Percentiles rank a stretch among this genome's conserved stretches.
Evolutionary conservation across 2,888 invertebrate genomes (phyloP).

Genomic region (Plagodis dolabraria): DNA sequence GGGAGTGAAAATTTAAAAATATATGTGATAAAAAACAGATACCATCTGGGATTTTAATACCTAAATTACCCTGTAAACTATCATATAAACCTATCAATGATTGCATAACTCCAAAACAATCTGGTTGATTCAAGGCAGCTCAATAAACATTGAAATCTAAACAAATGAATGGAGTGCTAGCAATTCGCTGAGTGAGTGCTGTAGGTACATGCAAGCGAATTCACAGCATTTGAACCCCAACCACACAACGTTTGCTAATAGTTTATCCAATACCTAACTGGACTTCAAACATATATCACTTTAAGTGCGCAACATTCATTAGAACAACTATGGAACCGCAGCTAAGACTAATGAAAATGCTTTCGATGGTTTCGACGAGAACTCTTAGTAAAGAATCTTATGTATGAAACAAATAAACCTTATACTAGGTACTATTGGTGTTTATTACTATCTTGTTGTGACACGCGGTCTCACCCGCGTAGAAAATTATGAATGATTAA

Average conservation of each 20-base stretch:
- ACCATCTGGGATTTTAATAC: no score
- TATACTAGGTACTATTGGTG: no score
- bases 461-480: no score
- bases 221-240: neutral
- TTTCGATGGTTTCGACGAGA: neutral
- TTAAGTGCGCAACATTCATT: constrained; percentile 1
- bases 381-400: neutral
- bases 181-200: neutral
- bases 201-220: no score
- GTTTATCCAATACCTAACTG: neutral
- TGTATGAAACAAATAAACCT: no score
- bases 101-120: neutral
- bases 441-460: no score
- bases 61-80: no score
- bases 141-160: neutral
- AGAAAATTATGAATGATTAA: no score
- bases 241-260: neutral
- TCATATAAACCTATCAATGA: neutral
- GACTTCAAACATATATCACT: neutral
- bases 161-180: neutral
- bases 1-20: no score
- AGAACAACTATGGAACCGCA: neutral
- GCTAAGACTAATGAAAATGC: neutral
- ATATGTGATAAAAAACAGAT: no score
- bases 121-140: neutral